These are phyloP conservation scores for Cheilosia variabilis DNA, from an alignment of 2,888 invertebrate genomes.

Conservation along the genomic window DNA sequence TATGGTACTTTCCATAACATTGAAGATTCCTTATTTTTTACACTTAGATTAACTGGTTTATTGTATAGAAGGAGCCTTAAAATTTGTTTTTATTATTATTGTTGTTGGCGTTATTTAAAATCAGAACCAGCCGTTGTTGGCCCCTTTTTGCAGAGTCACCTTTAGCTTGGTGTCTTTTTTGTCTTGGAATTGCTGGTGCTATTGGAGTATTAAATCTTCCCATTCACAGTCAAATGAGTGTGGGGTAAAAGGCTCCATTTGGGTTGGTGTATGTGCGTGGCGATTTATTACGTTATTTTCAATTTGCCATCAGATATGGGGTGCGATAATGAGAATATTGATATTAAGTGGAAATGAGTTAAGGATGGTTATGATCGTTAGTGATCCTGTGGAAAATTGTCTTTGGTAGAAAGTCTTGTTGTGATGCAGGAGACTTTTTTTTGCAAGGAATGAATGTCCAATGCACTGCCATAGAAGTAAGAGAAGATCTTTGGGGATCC, in stretches of 20 bases:
- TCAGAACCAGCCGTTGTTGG: slow-evolving; percentile 1
- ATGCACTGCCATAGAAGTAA: too few species aligned
- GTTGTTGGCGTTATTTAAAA: slow-evolving; percentile 65
- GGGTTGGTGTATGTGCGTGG: slow-evolving; percentile 21
- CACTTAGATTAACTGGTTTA: slow-evolving; percentile 66
- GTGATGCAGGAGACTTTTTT: too few species aligned
- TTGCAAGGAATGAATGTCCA: too few species aligned
- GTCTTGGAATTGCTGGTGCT: slow-evolving; percentile 14
- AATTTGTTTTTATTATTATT: slow-evolving; percentile 71
- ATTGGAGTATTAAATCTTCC: slow-evolving; percentile 20
- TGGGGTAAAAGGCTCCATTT: background rate
- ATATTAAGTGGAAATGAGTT: slow-evolving; percentile 47
- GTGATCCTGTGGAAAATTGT: too few species aligned
- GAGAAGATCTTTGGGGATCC: too few species aligned
- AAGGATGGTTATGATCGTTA: too few species aligned
- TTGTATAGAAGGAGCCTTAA: slow-evolving; percentile 53
- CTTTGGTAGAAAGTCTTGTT: too few species aligned
- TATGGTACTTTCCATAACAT: slow-evolving; percentile 65
- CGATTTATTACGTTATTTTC: slow-evolving; percentile 49
- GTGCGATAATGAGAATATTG: slow-evolving; percentile 26
- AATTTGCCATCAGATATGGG: slow-evolving; percentile 11
- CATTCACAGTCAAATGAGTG: background rate
- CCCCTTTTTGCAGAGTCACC: slow-evolving; percentile 43
- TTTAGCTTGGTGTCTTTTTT: slow-evolving; percentile 37
- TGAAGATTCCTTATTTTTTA: slow-evolving; percentile 68